Evolutionary conservation across 2,888 invertebrate genomes (phyloP), one percentile per base, ranked within the genome.

Genomic region (Cryptosula pallasiana): DNA sequence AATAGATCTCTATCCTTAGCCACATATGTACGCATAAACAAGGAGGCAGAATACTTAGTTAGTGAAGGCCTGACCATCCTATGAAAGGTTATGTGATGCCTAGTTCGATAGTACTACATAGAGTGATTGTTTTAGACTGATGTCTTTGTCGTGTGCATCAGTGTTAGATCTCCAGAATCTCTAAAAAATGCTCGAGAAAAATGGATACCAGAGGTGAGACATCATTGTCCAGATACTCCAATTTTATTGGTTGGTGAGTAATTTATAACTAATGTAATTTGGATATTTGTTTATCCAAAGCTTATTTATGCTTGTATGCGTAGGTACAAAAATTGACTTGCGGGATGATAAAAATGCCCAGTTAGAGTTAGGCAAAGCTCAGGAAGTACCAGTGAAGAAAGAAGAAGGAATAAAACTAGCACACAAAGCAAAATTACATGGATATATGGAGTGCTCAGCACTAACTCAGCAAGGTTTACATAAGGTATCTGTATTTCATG

Each of bases 161-260:
- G 96, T 87, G 95, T 99, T 78, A 96, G 97, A 79, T 95, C 96
- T 86, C 98, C 98, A 76, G 96, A 97, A 72, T 98, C 98, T 70
- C 98, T 96, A 88, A 98, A 98, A 88, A 99, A 98, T 89, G 96
- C 98, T 76, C 94, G 94, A 82, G 95, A 95, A 78, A 99, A 99
- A 88, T 99, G 98, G 99, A 95, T 95, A 87, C 98, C 98, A 77
- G 99, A 99, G 89, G 96, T 99, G 81, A 95, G 97, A 87, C 97
- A 99, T 87, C 98, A 99, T 86, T 99, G 98, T 88, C 97, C 97
- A 75, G 97, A 98, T 88, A 96, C 97, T 77, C 98, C 98, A 75
- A 95, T 99, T 86, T 93, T 99, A 85, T 90, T 99, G 87, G 96
- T 98, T 86, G 97, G 97, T 93, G 86, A 88, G 91, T 79, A 25